Evolutionary conservation across 35 echinoderm and acorn worm species (phyloP), one percentile per base, ranked within the genome.

Genomic region (Acanthaster planci): DNA sequence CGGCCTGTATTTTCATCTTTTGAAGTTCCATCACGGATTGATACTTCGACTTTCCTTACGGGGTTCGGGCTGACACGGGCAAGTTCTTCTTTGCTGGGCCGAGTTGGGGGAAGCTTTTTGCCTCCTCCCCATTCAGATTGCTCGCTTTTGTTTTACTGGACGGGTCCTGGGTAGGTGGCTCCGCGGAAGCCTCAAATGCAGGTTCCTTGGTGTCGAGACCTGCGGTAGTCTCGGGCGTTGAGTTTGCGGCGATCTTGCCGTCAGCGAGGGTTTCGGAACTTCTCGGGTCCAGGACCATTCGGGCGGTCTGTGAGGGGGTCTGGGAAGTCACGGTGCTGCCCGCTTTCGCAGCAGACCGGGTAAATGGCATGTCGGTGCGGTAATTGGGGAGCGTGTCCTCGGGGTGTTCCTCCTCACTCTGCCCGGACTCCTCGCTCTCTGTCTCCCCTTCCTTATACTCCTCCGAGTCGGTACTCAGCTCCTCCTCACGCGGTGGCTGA

Each of bases 401-500:
- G 64, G 64, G 19, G 2, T 72, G 21, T 10, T 72, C 64, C 23
- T 30, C 64, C 7, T 3, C 64, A 30, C 64, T 72, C 26, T 31
- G 64, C 15, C 15, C 64, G 21, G 34, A 72, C 23, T 34, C 64
- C 29, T 72, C 64, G 64, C 34, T 34, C 22, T 72, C 64, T 72
- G 64, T 72, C 64, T 72, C 19, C 0, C 60, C 60, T 31, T 34
- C 60, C 22, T 68, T 68, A 34, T 68, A 68, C 14, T 68, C 60
- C 60, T 68, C 60, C 5, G 60, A 68, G 60, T 68, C 60, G 23
- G 60, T 68, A 26, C 60, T 68, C 19, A 68, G 23, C 6, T 68
- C 60, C 0, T 26, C 60, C 23, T 68, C 60, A 34, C 60, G 23
- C 8, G 60, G 60, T 68, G 60, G 60, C 60, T 68, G 60, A 31